Percentiles rank a stretch among this genome's conserved stretches.
Conservation (phyloP, 1,140 invertebrate species). For the Lucilia sericata region DNA sequence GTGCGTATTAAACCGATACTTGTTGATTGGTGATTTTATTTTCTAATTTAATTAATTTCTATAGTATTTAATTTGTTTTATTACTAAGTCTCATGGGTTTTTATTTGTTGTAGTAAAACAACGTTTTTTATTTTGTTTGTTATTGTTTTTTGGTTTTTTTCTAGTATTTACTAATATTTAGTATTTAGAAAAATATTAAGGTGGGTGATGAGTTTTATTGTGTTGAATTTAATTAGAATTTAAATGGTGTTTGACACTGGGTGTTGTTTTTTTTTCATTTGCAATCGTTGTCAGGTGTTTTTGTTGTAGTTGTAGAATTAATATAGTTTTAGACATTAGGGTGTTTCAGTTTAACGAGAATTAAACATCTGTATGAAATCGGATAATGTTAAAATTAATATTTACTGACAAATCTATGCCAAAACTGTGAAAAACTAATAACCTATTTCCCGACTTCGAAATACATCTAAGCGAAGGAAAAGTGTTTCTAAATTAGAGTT, state of each 20-base stretch:
- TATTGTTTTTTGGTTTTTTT: constrained; percentile 1
- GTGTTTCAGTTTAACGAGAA: too few species aligned
- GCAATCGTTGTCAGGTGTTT: too few species aligned
- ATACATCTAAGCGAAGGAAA: too few species aligned
- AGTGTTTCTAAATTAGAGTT: too few species aligned
- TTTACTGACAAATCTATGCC: too few species aligned
- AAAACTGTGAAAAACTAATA: too few species aligned
- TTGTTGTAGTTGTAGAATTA: too few species aligned
- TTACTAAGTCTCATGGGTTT: not conserved
- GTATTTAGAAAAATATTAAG: not conserved
- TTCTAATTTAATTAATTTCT: constrained; percentile 2
- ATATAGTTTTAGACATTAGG: too few species aligned
- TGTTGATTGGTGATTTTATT: constrained; percentile 26
- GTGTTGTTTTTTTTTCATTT: not conserved
- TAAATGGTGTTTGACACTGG: not conserved
- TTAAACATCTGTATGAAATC: too few species aligned
- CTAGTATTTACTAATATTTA: not conserved
- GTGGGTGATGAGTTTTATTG: not conserved
- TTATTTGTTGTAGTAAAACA: constrained; percentile 8
- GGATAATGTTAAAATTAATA: too few species aligned
- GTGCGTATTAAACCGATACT: constrained; percentile 47
- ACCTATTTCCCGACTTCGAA: too few species aligned
- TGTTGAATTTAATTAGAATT: not conserved
- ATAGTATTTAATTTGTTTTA: not conserved
- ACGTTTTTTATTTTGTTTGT: not conserved